Conservation (phyloP, 1,140 invertebrate species). For the Vanessa tameamea region DNA sequence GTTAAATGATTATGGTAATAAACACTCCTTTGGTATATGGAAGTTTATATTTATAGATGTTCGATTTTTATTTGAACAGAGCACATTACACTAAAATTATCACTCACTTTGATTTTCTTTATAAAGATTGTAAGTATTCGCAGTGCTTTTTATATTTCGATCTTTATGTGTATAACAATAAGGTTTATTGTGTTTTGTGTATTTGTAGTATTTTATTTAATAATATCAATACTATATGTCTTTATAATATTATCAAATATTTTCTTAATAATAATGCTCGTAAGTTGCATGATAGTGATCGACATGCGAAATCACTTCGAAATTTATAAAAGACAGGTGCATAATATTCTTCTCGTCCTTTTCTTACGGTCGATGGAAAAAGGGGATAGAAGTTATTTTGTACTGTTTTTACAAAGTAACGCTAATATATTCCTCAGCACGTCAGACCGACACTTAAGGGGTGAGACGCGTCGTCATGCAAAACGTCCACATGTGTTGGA, state of each 20-base stretch:
- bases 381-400: slow-evolving; percentile 4
- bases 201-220: background rate
- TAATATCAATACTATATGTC: background rate
- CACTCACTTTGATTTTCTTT: background rate
- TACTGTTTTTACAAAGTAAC: slow-evolving; percentile 33
- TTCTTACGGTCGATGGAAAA: background rate
- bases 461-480: slow-evolving; percentile 54
- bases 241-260: background rate
- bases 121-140: background rate
- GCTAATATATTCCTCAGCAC: slow-evolving; percentile 66
- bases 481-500: slow-evolving; percentile 50
- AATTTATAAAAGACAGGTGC: background rate
- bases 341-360: background rate
- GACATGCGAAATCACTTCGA: background rate
- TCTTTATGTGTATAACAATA: too few species aligned
- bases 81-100: background rate
- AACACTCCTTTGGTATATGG: background rate
- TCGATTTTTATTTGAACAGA: background rate
- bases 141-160: too few species aligned
- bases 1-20: slow-evolving; percentile 10
- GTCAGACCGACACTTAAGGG: slow-evolving; percentile 58
- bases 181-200: background rate
- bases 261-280: background rate
- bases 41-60: background rate
- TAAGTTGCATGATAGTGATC: background rate